A percentile compares a stretch with the other conserved stretches of the same genome.
phyloP scores from a whole-genome alignment of 2,888 invertebrate species.

The Spilosoma lubricipeda region DNA sequence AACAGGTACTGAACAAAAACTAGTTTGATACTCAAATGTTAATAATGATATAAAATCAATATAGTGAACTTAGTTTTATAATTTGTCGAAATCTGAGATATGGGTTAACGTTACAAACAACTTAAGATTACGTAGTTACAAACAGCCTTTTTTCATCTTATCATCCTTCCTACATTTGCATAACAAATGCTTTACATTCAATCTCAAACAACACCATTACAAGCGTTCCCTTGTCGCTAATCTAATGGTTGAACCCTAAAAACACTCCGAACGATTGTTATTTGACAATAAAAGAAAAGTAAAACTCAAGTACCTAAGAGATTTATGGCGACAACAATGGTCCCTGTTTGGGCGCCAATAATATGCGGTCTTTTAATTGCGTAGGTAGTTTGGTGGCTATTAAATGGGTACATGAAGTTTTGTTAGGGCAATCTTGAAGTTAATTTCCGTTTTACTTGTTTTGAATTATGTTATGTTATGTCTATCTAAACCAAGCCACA shows the following conservation, averaged over 20 bases:
- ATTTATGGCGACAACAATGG: conserved; percentile 19
- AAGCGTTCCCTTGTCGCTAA: conserved; percentile 40
- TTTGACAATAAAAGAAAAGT: conserved; percentile 39
- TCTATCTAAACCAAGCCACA: too few species aligned
- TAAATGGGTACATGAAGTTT: not conserved
- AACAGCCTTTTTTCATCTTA: not conserved
- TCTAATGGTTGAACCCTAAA: conserved; percentile 36
- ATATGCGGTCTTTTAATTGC: not conserved
- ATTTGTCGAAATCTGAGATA: not conserved
- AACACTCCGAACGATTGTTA: conserved; percentile 37
- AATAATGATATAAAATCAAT: not conserved
- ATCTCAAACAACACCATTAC: conserved; percentile 28
- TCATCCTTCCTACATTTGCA: conserved; percentile 15
- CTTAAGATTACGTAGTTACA: not conserved
- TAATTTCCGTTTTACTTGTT: not conserved
- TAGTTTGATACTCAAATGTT: not conserved
- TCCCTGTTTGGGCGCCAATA: conserved; percentile 16
- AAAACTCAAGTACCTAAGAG: conserved; percentile 25
- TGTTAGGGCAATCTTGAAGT: not conserved
- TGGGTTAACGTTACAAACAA: not conserved
- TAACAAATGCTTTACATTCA: conserved; percentile 25
- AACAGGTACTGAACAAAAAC: not conserved
- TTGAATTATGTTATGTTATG: not conserved
- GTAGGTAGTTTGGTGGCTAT: not conserved
- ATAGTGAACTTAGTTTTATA: not conserved